phyloP scores from a whole-genome alignment of 2,888 invertebrate genomes.

The Polyploca ridens region DNA sequence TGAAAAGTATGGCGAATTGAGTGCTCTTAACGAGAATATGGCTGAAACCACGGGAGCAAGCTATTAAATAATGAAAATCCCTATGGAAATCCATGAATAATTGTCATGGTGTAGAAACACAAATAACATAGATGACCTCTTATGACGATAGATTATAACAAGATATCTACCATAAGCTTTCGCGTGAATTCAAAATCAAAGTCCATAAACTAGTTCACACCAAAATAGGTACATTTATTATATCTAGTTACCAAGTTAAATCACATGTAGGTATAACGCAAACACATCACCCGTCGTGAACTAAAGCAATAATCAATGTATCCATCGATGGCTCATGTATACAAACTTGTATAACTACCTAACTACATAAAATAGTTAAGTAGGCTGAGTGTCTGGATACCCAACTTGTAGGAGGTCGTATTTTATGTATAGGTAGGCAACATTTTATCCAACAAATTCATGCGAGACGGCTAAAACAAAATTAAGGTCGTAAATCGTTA shows the following conservation, averaged over 20 bases:
- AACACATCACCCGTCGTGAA: constrained; percentile 1
- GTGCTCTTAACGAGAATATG: too few species aligned
- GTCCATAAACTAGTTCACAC: neutral
- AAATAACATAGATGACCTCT: too few species aligned
- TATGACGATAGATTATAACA: too few species aligned
- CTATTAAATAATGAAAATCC: too few species aligned
- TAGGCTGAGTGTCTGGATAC: neutral
- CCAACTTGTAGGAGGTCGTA: neutral
- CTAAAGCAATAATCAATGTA: neutral
- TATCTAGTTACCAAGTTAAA: neutral
- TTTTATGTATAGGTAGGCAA: neutral
- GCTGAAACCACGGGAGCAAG: too few species aligned
- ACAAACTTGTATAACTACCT: neutral
- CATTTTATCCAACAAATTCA: neutral
- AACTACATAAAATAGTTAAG: neutral
- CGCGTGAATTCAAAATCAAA: too few species aligned
- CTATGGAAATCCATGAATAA: too few species aligned
- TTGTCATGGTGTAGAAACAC: too few species aligned
- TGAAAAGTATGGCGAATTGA: too few species aligned
- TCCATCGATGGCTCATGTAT: neutral
- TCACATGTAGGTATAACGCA: neutral
- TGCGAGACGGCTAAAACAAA: neutral
- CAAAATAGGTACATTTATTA: neutral
- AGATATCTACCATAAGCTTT: too few species aligned
- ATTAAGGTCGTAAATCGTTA: neutral